Evolutionary conservation across 2,113 vertebrate species (phyloP), one percentile per base, ranked within the genome.

Genomic region (Istiophorus platypterus): DNA sequence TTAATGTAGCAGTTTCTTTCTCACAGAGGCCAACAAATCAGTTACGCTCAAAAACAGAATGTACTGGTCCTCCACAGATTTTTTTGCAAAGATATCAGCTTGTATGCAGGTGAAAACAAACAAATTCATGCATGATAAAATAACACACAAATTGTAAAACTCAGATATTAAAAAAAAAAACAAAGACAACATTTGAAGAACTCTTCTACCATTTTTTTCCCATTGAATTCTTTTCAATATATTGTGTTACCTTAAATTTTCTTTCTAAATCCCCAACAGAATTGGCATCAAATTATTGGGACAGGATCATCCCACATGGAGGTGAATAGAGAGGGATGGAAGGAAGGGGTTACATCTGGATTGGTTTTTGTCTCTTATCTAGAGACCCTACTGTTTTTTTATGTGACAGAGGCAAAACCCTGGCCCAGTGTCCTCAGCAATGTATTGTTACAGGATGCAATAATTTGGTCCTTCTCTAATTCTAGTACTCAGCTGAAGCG

Each of bases 331-430:
- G 42, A 76, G 26, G 57, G 56, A 41, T 74, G 51, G 71, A 52
- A 57, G 63, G 13, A 11, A 58, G 45, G 71, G 54, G 68, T 69
- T 57, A 82, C 80, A 89, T 88, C 57, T 89, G 84, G 74, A 70
- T n/a, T 47, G 54, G 37, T 18, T 80, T 87, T 79, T 85, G 70
- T 86, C 54, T 76, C 20, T 75, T 83, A 64, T 78, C 42, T 57
- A 14, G 26, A 66, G 31, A 52, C 39, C n/a, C 29, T 79, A 52
- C 47, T 31, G 11, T 70, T 56, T 76, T 54, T 69, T 22, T 59
- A 24, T 76, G 62, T 61, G 41, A 18, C n/a, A 52, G 27, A 80
- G 22, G 76, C 73, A 78, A 71, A 67, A 66, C 68, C 70, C 42
- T 62, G 37, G 18, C 13, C 51, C 39, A 61, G 18, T 54, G 54